Percentiles rank a stretch among this genome's conserved stretches.
Conservation (phyloP, 2,888 invertebrate species). For the Drosophila imparisetae region DNA sequence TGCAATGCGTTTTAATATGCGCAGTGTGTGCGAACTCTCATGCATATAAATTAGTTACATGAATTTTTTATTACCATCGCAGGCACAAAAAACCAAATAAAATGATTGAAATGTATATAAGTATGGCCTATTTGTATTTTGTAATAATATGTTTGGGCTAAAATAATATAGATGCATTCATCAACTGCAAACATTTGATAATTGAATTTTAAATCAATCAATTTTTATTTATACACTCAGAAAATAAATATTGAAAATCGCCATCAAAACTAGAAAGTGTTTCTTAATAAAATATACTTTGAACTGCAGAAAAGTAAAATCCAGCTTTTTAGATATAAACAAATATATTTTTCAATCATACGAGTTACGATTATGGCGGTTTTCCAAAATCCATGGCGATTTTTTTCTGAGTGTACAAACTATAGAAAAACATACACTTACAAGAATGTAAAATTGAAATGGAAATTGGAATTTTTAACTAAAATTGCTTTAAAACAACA, state of each 20-base stretch:
- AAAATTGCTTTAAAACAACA: background rate
- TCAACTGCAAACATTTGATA: background rate
- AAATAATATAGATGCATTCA: background rate
- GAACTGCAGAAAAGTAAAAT: background rate
- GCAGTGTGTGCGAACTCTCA: slow-evolving; percentile 32
- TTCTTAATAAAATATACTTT: background rate
- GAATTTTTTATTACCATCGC: slow-evolving; percentile 55
- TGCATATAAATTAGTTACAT: slow-evolving; percentile 73
- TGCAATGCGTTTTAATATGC: slow-evolving; percentile 44
- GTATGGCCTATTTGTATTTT: background rate
- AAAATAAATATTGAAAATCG: background rate
- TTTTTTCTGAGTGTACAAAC: background rate
- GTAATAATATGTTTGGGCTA: background rate
- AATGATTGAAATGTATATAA: background rate
- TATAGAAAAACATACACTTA: background rate
- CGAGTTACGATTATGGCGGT: too few relatives aligned
- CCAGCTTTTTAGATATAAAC: background rate
- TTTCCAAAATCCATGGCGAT: too few relatives aligned
- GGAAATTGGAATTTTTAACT: background rate
- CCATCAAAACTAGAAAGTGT: background rate
- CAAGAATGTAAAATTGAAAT: background rate
- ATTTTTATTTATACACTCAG: background rate
- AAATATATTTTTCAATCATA: too few relatives aligned
- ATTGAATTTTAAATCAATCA: background rate
- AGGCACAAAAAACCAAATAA: background rate